These are phyloP conservation scores for Phyllostomus discolor DNA, from an alignment of 2,113 vertebrate genomes.

Conservation along the genomic window DNA sequence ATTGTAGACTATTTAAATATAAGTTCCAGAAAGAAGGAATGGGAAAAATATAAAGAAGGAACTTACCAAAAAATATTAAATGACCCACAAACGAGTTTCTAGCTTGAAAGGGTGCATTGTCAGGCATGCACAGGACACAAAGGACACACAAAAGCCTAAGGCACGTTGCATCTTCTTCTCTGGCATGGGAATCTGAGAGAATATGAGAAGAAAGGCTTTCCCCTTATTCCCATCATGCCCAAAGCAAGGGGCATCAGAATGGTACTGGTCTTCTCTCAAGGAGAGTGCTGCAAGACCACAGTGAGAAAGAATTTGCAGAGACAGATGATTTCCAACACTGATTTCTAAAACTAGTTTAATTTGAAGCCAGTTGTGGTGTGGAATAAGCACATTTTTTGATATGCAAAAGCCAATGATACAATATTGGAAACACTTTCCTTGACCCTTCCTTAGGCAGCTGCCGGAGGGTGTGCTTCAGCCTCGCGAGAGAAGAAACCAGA, in stretches of 20 bases:
- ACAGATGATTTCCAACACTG: not conserved
- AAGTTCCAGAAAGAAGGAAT: not conserved
- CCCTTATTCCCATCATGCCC: not conserved
- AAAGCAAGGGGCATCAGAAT: not conserved
- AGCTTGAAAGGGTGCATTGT: not conserved
- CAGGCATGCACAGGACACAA: not conserved
- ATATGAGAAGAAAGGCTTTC: not conserved
- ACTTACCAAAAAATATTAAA: not conserved
- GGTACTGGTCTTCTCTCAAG: not conserved
- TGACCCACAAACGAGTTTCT: not conserved
- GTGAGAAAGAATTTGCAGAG: not conserved
- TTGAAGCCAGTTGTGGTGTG: not conserved
- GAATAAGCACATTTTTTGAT: not conserved
- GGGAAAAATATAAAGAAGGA: not conserved
- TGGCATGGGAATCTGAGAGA: not conserved
- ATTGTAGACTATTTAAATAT: not conserved
- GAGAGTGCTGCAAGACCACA: not conserved
- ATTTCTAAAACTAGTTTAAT: slow-evolving; percentile 6
- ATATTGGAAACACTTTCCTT: not conserved
- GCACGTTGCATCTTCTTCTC: not conserved
- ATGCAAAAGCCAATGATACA: not conserved
- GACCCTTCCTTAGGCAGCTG: not conserved
- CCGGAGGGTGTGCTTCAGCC: not conserved
- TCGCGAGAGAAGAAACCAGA: not conserved
- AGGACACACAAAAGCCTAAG: not conserved